Conservation (phyloP, 2,888 invertebrate species). For the Drosophila mulleri region DNA sequence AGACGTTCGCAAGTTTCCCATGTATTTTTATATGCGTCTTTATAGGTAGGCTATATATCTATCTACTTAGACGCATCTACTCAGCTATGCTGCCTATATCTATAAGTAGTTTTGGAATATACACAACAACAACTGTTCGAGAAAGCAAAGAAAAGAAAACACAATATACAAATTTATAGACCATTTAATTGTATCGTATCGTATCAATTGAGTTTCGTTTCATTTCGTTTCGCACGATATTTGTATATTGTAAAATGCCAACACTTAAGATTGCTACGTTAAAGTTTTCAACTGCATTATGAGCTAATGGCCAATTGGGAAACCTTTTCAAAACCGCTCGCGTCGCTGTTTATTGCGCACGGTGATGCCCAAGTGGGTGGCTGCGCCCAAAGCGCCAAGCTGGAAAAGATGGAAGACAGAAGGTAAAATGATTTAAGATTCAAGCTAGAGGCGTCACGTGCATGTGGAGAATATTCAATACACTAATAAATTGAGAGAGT, state of each 20-base stretch:
- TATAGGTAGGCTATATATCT: conserved; percentile 56
- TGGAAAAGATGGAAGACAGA: conserved; percentile 34
- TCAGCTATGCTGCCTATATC: conserved; percentile 20
- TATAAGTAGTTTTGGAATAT: conserved; percentile 38
- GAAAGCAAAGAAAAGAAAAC: conserved; percentile 7
- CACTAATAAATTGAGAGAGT: not conserved
- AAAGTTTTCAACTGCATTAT: conserved; percentile 18
- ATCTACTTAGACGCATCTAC: conserved; percentile 41
- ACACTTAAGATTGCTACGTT: conserved; percentile 34
- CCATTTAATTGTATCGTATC: conserved; percentile 29
- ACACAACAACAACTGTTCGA: conserved; percentile 2
- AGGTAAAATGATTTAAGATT: conserved; percentile 16
- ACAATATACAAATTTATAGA: conserved; percentile 34
- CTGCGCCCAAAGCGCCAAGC: conserved; percentile 71
- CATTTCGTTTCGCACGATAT: conserved; percentile 24
- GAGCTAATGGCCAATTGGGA: conserved; percentile 19
- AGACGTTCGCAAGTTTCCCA: conserved; percentile 23
- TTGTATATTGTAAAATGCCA: conserved; percentile 38
- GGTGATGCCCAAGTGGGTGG: conserved; percentile 78
- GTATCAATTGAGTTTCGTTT: conserved; percentile 25
- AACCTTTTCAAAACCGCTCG: conserved; percentile 64
- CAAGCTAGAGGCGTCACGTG: not conserved
- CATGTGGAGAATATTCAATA: not conserved
- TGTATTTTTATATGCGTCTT: conserved; percentile 68
- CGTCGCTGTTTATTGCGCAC: conserved; percentile 79